phyloP scores from a whole-genome alignment of 2,888 invertebrate species.

The Sphaerophoria rueppellii region DNA sequence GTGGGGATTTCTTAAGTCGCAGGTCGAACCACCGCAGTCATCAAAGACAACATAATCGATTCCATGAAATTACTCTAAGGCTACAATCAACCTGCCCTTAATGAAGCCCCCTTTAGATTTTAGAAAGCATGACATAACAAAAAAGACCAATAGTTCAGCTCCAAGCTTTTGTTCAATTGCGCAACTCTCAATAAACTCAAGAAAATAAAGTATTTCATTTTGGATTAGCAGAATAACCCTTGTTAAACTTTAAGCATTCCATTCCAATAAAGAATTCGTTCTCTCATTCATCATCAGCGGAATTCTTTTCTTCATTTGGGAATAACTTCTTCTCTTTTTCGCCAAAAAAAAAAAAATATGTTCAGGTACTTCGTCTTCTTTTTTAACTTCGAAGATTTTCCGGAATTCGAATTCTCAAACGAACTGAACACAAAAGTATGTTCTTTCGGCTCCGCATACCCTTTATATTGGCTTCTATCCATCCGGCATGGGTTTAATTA shows the following conservation, averaged over 20 bases:
- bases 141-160: too few relatives aligned
- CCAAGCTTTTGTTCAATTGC: too few relatives aligned
- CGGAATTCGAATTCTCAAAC: background rate
- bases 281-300: slow-evolving; percentile 1
- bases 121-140: too few relatives aligned
- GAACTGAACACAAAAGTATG: slow-evolving; percentile 3
- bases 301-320: slow-evolving; percentile 5
- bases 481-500: slow-evolving; percentile 61
- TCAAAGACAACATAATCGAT: too few relatives aligned
- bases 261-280: slow-evolving; percentile 8
- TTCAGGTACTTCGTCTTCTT: background rate
- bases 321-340: background rate
- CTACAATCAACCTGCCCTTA: too few relatives aligned
- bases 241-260: slow-evolving; percentile 12
- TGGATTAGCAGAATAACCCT: slow-evolving; percentile 15
- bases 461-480: slow-evolving; percentile 27
- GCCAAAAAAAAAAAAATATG: background rate
- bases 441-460: background rate
- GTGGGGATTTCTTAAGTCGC: too few relatives aligned
- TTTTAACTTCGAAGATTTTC: background rate
- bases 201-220: background rate
- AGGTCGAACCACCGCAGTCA: too few relatives aligned
- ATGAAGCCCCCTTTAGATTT: too few relatives aligned
- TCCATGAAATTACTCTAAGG: too few relatives aligned
- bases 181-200: background rate